phyloP scores from a whole-genome alignment of 2,113 vertebrate genomes.

The Mungos mungo region DNA sequence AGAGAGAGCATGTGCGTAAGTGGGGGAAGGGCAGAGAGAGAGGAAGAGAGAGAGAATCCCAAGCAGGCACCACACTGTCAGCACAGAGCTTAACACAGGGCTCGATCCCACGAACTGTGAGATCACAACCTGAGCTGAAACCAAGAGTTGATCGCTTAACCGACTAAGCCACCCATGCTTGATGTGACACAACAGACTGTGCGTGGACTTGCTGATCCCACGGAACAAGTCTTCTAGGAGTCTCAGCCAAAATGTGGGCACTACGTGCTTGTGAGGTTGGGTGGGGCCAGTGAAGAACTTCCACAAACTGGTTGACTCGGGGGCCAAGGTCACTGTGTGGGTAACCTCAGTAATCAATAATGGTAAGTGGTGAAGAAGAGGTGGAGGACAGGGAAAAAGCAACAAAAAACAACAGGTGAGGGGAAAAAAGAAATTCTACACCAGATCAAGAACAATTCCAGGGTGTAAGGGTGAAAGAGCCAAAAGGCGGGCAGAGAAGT shows the following conservation, averaged over 20 bases:
- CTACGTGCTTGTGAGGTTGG: neutral
- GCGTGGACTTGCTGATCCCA: neutral
- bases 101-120: no score
- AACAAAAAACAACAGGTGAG: neutral
- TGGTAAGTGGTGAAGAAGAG: neutral
- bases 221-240: neutral
- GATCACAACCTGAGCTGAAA: no score
- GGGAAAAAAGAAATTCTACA: neutral
- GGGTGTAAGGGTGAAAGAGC: neutral
- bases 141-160: no score
- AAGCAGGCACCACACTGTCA: no score
- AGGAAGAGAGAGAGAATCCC: no score
- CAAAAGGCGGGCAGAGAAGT: neutral
- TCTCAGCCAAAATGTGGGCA: neutral
- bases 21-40: no score
- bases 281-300: neutral
- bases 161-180: no score
- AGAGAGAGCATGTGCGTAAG: no score
- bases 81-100: no score
- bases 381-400: neutral
- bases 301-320: neutral
- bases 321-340: neutral
- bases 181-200: neutral
- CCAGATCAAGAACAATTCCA: neutral
- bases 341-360: neutral